Evolutionary conservation across 2,113 vertebrate genomes (phyloP).

Genomic region (Elephas maximus): DNA sequence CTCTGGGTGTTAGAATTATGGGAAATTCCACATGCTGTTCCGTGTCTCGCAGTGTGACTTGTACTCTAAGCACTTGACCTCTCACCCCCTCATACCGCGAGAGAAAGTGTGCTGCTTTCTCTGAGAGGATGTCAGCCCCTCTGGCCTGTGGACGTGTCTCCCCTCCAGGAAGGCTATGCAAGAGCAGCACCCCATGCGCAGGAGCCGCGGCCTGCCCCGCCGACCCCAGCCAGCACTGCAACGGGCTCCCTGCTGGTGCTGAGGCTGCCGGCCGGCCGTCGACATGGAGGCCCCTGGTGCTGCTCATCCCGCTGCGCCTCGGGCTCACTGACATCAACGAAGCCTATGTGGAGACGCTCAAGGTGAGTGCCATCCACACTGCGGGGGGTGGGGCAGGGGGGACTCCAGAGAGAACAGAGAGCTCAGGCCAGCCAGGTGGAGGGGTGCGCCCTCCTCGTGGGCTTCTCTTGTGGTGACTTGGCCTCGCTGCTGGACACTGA

Average conservation of each 20-base stretch:
- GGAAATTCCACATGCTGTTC: not conserved
- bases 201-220: conserved; percentile 86
- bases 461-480: no score
- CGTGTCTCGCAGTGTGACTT: not conserved
- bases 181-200: conserved; percentile 86
- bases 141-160: not conserved
- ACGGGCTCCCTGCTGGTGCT: conserved; percentile 89
- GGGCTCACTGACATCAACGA: conserved; percentile 98
- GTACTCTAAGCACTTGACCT: not conserved
- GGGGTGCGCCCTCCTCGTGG: no score
- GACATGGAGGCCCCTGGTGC: conserved; percentile 95
- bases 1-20: not conserved
- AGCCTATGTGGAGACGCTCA: conserved; percentile 97
- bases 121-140: not conserved
- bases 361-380: conserved; percentile 88
- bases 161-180: conserved; percentile 93
- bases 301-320: conserved; percentile 98
- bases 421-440: no score
- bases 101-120: accelerated
- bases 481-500: no score
- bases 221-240: conserved; percentile 87
- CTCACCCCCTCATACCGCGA: accelerated
- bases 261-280: conserved; percentile 87
- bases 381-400: no score
- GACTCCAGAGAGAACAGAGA: no score